A percentile compares a stretch with the other conserved stretches of the same genome.
These are phyloP conservation scores for Drosophila kikkawai DNA, from an alignment of 1,140 invertebrate genomes.

Conservation along the genomic window DNA sequence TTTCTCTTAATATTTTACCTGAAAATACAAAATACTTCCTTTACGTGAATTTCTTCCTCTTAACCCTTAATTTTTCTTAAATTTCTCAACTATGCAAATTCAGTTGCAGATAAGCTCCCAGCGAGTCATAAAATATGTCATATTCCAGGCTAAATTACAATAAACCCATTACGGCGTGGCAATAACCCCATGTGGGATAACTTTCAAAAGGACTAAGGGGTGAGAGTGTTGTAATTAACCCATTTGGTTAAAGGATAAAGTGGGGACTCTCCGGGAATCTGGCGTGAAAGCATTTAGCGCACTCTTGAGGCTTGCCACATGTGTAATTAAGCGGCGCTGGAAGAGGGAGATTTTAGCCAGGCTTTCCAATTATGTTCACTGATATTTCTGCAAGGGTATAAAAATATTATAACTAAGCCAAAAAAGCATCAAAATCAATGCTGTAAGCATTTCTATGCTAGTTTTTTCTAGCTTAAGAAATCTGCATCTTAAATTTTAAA, in stretches of 20 bases:
- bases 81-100: constrained; percentile 21
- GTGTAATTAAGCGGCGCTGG: constrained; percentile 18
- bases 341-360: not conserved
- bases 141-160: constrained; percentile 67
- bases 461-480: no score
- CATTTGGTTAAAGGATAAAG: constrained; percentile 28
- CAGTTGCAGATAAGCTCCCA: constrained; percentile 48
- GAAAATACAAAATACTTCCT: not conserved
- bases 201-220: constrained; percentile 4
- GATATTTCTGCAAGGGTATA: not conserved
- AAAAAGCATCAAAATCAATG: no score
- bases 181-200: constrained; percentile 46
- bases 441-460: no score
- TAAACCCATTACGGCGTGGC: constrained; percentile 64
- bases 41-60: not conserved
- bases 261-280: constrained; percentile 9
- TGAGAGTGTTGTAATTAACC: constrained; percentile 56
- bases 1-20: not conserved
- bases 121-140: constrained; percentile 79
- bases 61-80: not conserved
- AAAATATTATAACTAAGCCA: no score
- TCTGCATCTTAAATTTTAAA: no score
- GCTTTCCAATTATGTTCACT: not conserved
- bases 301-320: constrained; percentile 30
- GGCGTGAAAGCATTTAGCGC: constrained; percentile 66